A percentile compares a stretch with the other conserved stretches of the same genome.
Evolutionary conservation across 2,113 vertebrate genomes (phyloP).

Genomic region (Dendrocopos noguchii): DNA sequence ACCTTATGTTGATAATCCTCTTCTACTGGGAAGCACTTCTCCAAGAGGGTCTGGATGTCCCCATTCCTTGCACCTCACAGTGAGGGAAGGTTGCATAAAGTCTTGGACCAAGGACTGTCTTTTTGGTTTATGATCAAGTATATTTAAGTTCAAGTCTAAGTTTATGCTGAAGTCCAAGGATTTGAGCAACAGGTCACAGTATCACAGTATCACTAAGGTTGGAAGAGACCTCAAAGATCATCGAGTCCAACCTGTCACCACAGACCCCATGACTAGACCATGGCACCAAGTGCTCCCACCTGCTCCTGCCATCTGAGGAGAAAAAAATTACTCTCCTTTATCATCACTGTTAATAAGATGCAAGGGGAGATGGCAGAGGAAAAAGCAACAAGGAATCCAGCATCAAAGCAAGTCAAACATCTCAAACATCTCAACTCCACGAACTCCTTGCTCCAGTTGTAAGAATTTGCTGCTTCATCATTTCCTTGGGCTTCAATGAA

Average conservation of each 20-base stretch:
- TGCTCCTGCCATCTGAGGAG: not conserved
- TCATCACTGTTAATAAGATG: not conserved
- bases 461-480: not conserved
- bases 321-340: not conserved
- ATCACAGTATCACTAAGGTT: no score
- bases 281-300: no score
- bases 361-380: not conserved
- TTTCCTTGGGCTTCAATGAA: not conserved
- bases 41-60: not conserved
- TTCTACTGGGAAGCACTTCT: not conserved
- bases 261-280: no score
- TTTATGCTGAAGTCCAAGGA: not conserved
- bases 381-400: not conserved
- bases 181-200: not conserved
- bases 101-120: not conserved
- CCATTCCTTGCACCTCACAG: not conserved
- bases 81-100: not conserved
- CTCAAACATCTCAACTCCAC: not conserved
- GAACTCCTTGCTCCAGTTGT: not conserved
- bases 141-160: not conserved
- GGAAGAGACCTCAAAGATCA: no score
- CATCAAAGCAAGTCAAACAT: not conserved
- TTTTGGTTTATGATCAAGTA: not conserved
- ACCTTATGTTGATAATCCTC: not conserved
- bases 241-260: no score